Evolutionary conservation across 2,888 invertebrate species (phyloP), one percentile per base, ranked within the genome.

Genomic region (Tachina lurida): DNA sequence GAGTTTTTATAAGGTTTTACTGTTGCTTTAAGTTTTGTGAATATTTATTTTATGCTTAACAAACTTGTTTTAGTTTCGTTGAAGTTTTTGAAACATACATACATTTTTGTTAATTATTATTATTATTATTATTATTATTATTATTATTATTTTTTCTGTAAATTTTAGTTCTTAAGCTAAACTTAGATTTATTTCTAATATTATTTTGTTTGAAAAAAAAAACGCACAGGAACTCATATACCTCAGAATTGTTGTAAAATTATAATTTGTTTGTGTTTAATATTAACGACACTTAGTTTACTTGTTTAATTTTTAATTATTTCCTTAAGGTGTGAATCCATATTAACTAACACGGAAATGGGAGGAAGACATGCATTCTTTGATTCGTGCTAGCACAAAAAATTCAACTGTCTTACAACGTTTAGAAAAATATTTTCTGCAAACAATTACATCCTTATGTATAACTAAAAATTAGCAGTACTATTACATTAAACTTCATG

Each of bases 151-250:
- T n/a, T 47, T 77, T 77, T 78, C 19, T 78, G 56, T 77, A 58
- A 62, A 68, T 70, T 79, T 76, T 75, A 76, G 71, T 77, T 84
- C 60, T 84, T 77, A 81, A 81, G 70, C 31, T 76, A 76, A 81
- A n/a, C 74, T 81, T 76, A 80, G 22, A 31, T 10, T 75, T 68
- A 31, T 13, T 47, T 71, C 54, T 71, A 70, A 68, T 22, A 62
- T 62, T 62, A 60, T 75, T 83, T 83, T 85, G 85, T 87, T 85
- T 82, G 12, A n/a, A 82, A 87, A 76, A 74, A 74, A 78, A 89
- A 89, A 90, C 90, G 89, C 90, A 91, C 91, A 91, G 92, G 91
- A 92, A 92, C 92, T 92, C 91, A 92, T 90, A 92, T 92, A 92
- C 92, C 92, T 92, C 92, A 92, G 90, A 88, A 82, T 81, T 84